Percentiles rank a stretch among this genome's conserved stretches.
These are phyloP conservation scores for Drosophila antonietae DNA, from an alignment of 2,888 invertebrate genomes.

Conservation along the genomic window DNA sequence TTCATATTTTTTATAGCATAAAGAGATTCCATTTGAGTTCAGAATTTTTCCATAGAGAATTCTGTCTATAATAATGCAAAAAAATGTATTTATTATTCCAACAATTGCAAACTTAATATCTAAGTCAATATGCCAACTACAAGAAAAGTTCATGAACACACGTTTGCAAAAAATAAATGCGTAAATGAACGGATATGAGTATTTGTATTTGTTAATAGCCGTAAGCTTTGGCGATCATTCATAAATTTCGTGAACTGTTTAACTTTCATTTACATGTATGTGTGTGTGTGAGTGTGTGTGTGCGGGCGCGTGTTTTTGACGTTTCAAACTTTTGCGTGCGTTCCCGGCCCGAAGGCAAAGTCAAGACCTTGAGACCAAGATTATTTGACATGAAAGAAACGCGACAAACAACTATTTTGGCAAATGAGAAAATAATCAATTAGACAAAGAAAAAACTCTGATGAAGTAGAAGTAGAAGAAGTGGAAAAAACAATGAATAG, in stretches of 20 bases:
- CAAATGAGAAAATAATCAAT: slow-evolving; percentile 27
- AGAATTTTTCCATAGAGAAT: too few species aligned
- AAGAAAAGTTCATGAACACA: background rate
- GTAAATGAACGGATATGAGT: slow-evolving; percentile 34
- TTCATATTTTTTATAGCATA: too few species aligned
- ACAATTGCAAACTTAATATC: background rate
- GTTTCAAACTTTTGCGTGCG: slow-evolving; percentile 64
- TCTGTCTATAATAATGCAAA: too few species aligned
- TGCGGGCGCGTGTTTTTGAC: slow-evolving; percentile 43
- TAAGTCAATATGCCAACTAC: slow-evolving; percentile 11
- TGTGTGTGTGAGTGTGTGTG: slow-evolving; percentile 17
- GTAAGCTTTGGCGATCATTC: slow-evolving; percentile 70
- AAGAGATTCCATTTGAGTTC: too few species aligned
- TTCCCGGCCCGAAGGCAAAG: slow-evolving; percentile 63
- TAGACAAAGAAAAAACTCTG: slow-evolving; percentile 9
- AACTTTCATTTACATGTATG: slow-evolving; percentile 25
- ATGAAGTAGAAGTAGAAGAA: slow-evolving; percentile 8
- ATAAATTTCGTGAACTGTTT: slow-evolving; percentile 72
- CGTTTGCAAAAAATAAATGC: slow-evolving; percentile 36
- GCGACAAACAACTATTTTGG: slow-evolving; percentile 22
- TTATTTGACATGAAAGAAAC: slow-evolving; percentile 42
- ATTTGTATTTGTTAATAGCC: slow-evolving; percentile 71
- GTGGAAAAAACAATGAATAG: slow-evolving; percentile 16
- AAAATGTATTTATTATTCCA: too few species aligned
- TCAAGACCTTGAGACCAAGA: slow-evolving; percentile 62